phyloP scores from a whole-genome alignment of 2,797 vertebrate genomes.

The Alfaro cultratus region DNA sequence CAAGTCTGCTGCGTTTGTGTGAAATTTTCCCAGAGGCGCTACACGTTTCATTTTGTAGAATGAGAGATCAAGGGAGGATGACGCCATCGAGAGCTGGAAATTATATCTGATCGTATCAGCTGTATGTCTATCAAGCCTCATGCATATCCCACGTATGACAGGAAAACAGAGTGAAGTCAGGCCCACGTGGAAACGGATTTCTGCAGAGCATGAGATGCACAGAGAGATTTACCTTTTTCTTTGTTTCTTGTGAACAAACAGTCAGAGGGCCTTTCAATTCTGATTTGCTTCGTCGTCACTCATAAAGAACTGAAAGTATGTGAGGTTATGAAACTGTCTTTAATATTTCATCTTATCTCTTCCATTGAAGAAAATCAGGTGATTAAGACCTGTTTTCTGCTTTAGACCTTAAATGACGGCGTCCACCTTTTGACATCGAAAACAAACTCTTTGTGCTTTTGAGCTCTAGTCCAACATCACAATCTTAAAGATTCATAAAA shows the following conservation, averaged over 20 bases:
- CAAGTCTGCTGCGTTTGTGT: slow-evolving; percentile 6
- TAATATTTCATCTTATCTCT: neutral
- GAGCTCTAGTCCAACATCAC: neutral
- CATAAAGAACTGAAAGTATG: slow-evolving; percentile 32
- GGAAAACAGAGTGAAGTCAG: slow-evolving; percentile 51
- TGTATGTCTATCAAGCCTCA: slow-evolving; percentile 39
- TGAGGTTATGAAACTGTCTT: slow-evolving; percentile 15
- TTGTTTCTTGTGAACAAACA: slow-evolving; percentile 13
- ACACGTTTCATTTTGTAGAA: slow-evolving; percentile 13
- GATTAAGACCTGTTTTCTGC: slow-evolving; percentile 14
- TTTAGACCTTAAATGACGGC: slow-evolving; percentile 14
- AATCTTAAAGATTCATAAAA: neutral
- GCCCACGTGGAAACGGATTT: slow-evolving; percentile 62
- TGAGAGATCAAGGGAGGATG: slow-evolving; percentile 22
- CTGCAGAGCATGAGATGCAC: slow-evolving; percentile 10
- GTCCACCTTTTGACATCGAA: slow-evolving; percentile 6
- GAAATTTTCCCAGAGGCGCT: slow-evolving; percentile 22
- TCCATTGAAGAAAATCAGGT: slow-evolving; percentile 5
- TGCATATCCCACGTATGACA: slow-evolving; percentile 57
- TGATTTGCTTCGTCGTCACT: slow-evolving; percentile 20
- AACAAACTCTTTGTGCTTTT: neutral
- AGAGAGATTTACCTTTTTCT: slow-evolving; percentile 19
- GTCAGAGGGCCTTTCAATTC: slow-evolving; percentile 27
- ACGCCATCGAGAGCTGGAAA: slow-evolving; percentile 47
- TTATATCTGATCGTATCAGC: slow-evolving; percentile 60